Percentiles rank a stretch among this genome's conserved stretches.
Evolutionary conservation across 1,140 invertebrate genomes (phyloP).

Genomic region (Agrilus planipennis): DNA sequence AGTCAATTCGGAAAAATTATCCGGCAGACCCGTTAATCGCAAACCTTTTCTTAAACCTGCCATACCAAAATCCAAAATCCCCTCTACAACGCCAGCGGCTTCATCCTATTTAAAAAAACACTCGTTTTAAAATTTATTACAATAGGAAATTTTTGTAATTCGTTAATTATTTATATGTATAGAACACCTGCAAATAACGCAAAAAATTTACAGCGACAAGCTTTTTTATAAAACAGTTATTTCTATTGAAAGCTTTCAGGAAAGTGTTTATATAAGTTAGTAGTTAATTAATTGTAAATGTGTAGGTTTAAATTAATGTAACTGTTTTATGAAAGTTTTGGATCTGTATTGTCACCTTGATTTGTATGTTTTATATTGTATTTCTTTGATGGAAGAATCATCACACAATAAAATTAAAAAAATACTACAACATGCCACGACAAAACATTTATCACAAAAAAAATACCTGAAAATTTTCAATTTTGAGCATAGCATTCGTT

Average conservation of each 20-base stretch:
- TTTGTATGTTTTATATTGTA: neutral
- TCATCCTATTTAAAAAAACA: constrained; percentile 38
- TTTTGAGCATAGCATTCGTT: constrained; percentile 40
- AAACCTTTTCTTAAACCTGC: constrained; percentile 44
- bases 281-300: too few relatives aligned
- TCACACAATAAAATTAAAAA: constrained; percentile 7
- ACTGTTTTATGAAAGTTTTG: too few relatives aligned
- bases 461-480: constrained; percentile 45
- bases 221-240: too few relatives aligned
- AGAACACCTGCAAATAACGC: too few relatives aligned
- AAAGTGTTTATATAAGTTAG: too few relatives aligned
- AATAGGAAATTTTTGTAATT: constrained; percentile 4
- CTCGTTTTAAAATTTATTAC: constrained; percentile 1
- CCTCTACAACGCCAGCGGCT: constrained; percentile 45
- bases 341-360: constrained; percentile 2
- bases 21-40: constrained; percentile 42
- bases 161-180: too few relatives aligned
- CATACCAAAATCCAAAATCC: constrained; percentile 43
- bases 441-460: constrained; percentile 6
- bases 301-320: too few relatives aligned
- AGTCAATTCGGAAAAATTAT: constrained; percentile 29
- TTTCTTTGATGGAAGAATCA: neutral
- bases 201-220: too few relatives aligned
- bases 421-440: constrained; percentile 13
- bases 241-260: too few relatives aligned